Conservation (phyloP, 1,140 invertebrate genomes). For the Drosophila auraria region DNA sequence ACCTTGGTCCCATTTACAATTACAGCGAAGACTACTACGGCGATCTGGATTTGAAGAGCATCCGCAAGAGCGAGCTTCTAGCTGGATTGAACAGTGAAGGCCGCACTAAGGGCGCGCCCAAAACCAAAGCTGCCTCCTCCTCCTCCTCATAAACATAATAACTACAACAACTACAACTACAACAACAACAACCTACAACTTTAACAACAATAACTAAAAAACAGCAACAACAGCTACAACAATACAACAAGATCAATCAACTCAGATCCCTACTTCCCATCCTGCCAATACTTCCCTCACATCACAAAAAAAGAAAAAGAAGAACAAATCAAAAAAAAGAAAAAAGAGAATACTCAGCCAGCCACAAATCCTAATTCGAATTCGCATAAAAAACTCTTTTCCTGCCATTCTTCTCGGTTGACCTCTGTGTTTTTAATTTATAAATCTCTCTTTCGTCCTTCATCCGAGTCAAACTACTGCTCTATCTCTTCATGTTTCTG, state of each 20-base stretch:
- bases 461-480: conserved; percentile 36
- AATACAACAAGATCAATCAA: conserved; percentile 76
- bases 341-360: conserved; percentile 54
- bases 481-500: conserved; percentile 43
- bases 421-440: conserved; percentile 45
- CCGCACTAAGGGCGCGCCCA: conserved; percentile 80
- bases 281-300: conserved; percentile 44
- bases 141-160: conserved; percentile 83
- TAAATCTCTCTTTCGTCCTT: conserved; percentile 31
- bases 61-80: conserved; percentile 95
- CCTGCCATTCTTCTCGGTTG: conserved; percentile 34
- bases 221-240: conserved; percentile 47
- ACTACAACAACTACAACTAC: conserved; percentile 57
- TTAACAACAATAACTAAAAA: conserved; percentile 63
- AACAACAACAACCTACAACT: conserved; percentile 60
- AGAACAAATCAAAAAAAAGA: neutral
- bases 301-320: conserved; percentile 58
- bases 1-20: conserved; percentile 85
- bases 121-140: conserved; percentile 85
- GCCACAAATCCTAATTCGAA: conserved; percentile 47
- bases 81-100: conserved; percentile 90
- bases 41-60: conserved; percentile 96
- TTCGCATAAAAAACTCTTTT: conserved; percentile 40
- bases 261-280: conserved; percentile 54
- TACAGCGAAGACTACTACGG: conserved; percentile 98